Conservation (phyloP, 2,888 invertebrate species). For the Cheilosia vulpina region DNA sequence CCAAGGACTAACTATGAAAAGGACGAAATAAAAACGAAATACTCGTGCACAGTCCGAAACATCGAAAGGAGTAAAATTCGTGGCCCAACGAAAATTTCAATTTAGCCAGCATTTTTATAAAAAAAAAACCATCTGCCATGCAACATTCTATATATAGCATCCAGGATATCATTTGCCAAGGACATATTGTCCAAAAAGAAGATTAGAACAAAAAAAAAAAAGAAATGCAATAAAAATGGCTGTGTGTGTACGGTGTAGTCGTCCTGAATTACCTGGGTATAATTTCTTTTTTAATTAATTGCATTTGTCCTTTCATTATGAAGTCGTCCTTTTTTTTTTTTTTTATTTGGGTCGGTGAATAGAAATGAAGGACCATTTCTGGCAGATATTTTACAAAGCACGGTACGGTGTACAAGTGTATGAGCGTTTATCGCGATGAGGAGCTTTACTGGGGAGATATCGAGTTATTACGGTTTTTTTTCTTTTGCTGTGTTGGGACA, state of each 20-base stretch:
- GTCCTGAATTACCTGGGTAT: conserved; percentile 74
- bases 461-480: conserved; percentile 67
- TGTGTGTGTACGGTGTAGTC: conserved; percentile 36
- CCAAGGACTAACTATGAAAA: conserved; percentile 71
- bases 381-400: conserved; percentile 49
- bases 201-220: conserved; percentile 17
- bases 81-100: conserved; percentile 71
- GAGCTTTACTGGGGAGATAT: conserved; percentile 41
- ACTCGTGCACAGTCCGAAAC: conserved; percentile 1
- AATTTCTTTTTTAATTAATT: conserved; percentile 75
- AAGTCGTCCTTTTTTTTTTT: conserved; percentile 60
- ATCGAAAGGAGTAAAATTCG: conserved; percentile 48
- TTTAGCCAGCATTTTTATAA: conserved; percentile 65
- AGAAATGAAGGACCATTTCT: conserved; percentile 61
- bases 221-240: conserved; percentile 57
- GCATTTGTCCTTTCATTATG: conserved; percentile 75
- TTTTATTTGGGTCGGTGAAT: conserved; percentile 20
- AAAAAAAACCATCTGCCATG: conserved; percentile 64
- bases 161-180: conserved; percentile 73
- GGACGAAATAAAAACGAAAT: conserved; percentile 18
- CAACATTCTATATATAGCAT: conserved; percentile 48
- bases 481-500: conserved; percentile 34
- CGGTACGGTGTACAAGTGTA: not conserved
- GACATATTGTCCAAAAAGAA: conserved; percentile 62
- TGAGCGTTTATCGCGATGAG: conserved; percentile 13